Evolutionary conservation across 2,113 vertebrate species (phyloP).

Genomic region (Caracal caracal): DNA sequence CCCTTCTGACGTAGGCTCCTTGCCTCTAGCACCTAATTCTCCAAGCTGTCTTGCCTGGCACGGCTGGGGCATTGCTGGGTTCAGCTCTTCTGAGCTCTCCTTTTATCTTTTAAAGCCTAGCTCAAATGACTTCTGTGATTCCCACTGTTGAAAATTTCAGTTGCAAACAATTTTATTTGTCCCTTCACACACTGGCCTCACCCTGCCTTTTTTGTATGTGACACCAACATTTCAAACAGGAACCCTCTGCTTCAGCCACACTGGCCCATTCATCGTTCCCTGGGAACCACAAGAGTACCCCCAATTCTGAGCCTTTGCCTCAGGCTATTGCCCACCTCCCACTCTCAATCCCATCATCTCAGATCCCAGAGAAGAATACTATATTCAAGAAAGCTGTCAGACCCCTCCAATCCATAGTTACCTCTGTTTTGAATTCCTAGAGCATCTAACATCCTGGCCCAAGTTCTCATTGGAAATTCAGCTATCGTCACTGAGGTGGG

Average conservation of each 20-base stretch:
- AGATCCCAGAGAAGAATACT: background rate
- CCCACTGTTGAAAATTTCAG: background rate
- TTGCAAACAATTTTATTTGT: background rate
- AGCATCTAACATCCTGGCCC: background rate
- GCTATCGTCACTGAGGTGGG: background rate
- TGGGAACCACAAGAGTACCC: background rate
- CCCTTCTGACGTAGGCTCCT: background rate
- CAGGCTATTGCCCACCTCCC: too few relatives aligned
- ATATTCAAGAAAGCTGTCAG: background rate
- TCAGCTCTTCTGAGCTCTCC: background rate
- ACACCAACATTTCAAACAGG: background rate
- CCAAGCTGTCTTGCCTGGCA: background rate
- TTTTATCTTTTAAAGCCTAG: background rate
- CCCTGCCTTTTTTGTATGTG: background rate
- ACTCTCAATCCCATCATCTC: background rate
- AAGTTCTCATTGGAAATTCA: background rate
- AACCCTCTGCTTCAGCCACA: background rate
- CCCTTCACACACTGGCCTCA: background rate
- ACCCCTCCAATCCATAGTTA: background rate
- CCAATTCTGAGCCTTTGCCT: background rate
- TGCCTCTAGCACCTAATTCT: background rate
- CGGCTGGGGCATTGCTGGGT: background rate
- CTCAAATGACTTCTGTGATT: slow-evolving; percentile 10
- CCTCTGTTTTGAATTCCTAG: background rate
- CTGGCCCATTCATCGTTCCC: background rate